Conservation (phyloP, 2,888 invertebrate genomes). For the Zhuqinia jingwanae region DNA sequence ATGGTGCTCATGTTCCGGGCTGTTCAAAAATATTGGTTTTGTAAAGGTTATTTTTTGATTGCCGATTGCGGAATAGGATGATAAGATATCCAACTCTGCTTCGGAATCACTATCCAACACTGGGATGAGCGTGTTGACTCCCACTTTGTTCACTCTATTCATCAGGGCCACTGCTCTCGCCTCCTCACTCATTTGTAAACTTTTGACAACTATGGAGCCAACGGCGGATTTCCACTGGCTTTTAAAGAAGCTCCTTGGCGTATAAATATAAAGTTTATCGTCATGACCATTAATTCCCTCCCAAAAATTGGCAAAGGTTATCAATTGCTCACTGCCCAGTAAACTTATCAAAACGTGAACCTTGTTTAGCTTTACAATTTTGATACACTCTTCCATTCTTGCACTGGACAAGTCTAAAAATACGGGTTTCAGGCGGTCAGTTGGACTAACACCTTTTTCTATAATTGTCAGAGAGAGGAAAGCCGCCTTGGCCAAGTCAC, state of each 20-base stretch:
- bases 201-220: constrained; percentile 43
- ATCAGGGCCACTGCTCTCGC: constrained; percentile 71
- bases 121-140: constrained; percentile 72
- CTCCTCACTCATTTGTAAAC: constrained; percentile 76
- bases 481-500: constrained; percentile 67
- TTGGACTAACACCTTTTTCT: not conserved
- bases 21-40: constrained; percentile 67
- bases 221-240: not conserved
- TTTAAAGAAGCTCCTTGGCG: constrained; percentile 32
- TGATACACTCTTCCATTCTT: constrained; percentile 52
- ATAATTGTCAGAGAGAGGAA: constrained; percentile 63
- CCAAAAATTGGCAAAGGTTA: constrained; percentile 61
- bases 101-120: constrained; percentile 70
- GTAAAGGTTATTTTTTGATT: constrained; percentile 67
- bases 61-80: constrained; percentile 63
- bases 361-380: constrained; percentile 63
- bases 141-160: constrained; percentile 76
- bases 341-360: constrained; percentile 65
- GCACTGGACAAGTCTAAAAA: constrained; percentile 71
- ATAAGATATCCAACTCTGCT: constrained; percentile 64
- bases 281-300: constrained; percentile 34
- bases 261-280: constrained; percentile 40
- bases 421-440: constrained; percentile 37
- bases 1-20: constrained; percentile 47
- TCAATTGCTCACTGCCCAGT: constrained; percentile 56